Base-by-base conservation (phyloP, 1,140 invertebrate genomes). In the Paramacrobiotus metropolitanus region DNA sequence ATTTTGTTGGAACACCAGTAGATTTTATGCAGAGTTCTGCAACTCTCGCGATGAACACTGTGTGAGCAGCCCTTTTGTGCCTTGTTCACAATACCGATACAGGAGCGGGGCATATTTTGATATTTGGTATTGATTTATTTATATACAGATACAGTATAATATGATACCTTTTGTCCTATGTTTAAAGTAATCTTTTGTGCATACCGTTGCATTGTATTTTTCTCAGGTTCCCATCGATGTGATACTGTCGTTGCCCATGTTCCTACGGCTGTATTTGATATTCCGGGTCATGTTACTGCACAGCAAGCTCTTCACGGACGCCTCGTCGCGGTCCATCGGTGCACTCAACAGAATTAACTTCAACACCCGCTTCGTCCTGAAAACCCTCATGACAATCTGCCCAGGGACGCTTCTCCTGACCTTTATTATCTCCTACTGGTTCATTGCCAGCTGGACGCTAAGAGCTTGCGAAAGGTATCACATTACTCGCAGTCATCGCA, bases 291-390 rank as follows among this genome's bases (percentile, higher is more conserved):
- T 99, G 93, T 80, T 99, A 67, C 80, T 98, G 67, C 94, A 98
- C 77, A 93, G 88, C 73, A 95, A 96, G 80, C 80, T 99, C 61
- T 99, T 98, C 78, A 98, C 93, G 45, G 93, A 97, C 77, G 91
- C 92, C 65, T 30, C 48, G n/a, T 71, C 69, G 21, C 65, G 81
- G 59, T 78, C 76, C 68, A 83, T 83, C 63, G 92, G 92, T 70
- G 94, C 94, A 69, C 81, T 99, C 69, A 98, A 99, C 81, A 83
- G 93, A 70, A 97, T 99, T 75, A 97, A 96, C 78, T 98, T 98
- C 80, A 96, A 98, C 77, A 97, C 94, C 30, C 82, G 85, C 70
- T 99, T 99, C 77, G 93, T 99, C 69, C 80, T 99, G 69, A 99
- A 99, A 78, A 98, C 94, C 59, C 77, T 98, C 66, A 98, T 98